These are phyloP conservation scores for Trachymyrmex septentrionalis DNA, from an alignment of 1,140 invertebrate genomes.

Conservation along the genomic window DNA sequence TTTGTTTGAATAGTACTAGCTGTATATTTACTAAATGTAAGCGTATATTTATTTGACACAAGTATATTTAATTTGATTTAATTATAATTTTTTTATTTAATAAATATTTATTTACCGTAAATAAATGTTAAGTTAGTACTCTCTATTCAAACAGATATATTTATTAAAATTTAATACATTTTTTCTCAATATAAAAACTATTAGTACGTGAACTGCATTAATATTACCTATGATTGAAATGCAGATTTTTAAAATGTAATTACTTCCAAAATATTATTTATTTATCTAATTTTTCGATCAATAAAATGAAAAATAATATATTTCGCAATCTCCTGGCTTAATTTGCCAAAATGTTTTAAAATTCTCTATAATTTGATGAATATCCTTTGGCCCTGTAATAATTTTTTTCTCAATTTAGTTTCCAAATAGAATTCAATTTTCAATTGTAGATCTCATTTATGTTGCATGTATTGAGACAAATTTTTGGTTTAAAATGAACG, in stretches of 20 bases:
- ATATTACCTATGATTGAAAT: constrained; percentile 2
- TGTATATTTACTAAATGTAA: too few relatives aligned
- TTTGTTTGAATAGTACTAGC: too few relatives aligned
- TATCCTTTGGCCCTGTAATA: neutral
- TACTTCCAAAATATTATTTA: neutral
- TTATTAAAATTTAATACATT: too few relatives aligned
- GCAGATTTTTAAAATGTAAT: neutral
- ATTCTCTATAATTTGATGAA: neutral
- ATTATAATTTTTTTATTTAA: too few relatives aligned
- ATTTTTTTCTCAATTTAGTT: neutral
- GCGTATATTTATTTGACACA: too few relatives aligned
- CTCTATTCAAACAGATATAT: too few relatives aligned
- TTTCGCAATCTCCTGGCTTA: neutral
- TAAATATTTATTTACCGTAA: too few relatives aligned
- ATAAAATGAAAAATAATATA: constrained; percentile 17
- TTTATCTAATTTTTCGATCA: neutral
- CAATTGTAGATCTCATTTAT: neutral
- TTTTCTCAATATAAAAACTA: too few relatives aligned
- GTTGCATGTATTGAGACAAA: neutral
- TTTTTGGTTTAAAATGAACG: too few relatives aligned
- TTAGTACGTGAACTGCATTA: neutral
- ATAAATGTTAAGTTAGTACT: too few relatives aligned
- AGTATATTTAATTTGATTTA: too few relatives aligned
- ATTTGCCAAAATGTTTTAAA: neutral
- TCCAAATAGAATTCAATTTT: neutral